Base-by-base conservation (phyloP, 2,113 vertebrate genomes). In the Lepisosteus osseus region DNA sequence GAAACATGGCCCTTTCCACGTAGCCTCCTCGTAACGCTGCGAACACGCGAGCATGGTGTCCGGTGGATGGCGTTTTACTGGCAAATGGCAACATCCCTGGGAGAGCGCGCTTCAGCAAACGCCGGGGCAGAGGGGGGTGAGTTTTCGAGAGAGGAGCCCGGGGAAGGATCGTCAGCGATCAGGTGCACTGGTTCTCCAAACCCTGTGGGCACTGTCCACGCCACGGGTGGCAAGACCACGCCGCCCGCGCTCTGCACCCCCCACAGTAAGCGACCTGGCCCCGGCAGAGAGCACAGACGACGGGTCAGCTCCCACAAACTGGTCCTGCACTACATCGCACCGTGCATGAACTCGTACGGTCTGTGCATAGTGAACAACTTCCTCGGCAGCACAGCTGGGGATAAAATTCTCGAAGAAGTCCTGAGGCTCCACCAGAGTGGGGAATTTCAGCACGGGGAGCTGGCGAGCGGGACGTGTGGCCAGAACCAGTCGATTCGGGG, bases 291-390 rank as follows among this genome's bases (percentile, higher is more conserved):
- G 1, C 82, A 55, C 54, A 76, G 76, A 40, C 78, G 81, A 17
- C 67, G 72, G 29, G 29, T 29, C 2, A 80, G 67, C 70, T 67
- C 76, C 9, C 78, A 84, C 66, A 84, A 77, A 70, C 76, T 87
- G 15, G 85, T 87, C 6, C 43, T 73, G 15, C 85, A 82, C 6
- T 85, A 87, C 41, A 69, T 85, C 3, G 78, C 71, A 45, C 87
- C 87, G 6, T 85, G 84, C 68, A 82, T 89, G 80, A 81, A 82
- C 62, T 75, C 82, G 0, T 84, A 87, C 57, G 87, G 87, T 44
- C 64, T 88, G 70, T 87, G 87, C 69, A 79, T 84, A 7, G 79
- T 86, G 40, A 85, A 88, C 62, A 62, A 76, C 71, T 89, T 89
- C 74, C 79, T 89, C 43, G 87, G 87, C 9, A 76, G 75, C 68